Percentiles rank a stretch among this genome's conserved stretches.
Evolutionary conservation across 2,888 invertebrate genomes (phyloP).

Genomic region (Amorpha juglandis): DNA sequence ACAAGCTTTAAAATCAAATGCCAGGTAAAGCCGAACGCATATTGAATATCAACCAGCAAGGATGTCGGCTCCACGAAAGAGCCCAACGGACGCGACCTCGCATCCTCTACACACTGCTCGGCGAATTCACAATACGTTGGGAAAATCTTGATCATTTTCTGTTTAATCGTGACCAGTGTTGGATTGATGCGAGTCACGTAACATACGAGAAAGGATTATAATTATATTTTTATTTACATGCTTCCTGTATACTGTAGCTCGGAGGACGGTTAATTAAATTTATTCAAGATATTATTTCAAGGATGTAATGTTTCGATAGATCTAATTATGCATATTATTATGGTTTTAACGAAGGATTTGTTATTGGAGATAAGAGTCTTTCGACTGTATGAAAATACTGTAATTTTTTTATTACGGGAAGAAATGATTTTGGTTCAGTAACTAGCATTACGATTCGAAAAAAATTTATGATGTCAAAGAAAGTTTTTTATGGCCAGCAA

Average conservation of each 20-base stretch:
- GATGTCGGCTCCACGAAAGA: conserved; percentile 71
- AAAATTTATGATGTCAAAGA: no score
- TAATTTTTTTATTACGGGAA: no score
- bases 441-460: no score
- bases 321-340: no score
- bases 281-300: neutral
- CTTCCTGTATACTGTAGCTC: conserved; percentile 14
- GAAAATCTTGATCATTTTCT: conserved; percentile 46
- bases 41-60: conserved; percentile 41
- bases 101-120: conserved; percentile 46
- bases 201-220: conserved; percentile 46
- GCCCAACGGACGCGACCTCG: conserved; percentile 44
- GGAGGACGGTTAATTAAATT: neutral
- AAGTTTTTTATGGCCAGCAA: no score
- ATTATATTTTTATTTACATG: conserved; percentile 17
- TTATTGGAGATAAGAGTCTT: no score
- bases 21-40: conserved; percentile 15
- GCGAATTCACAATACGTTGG: conserved; percentile 43
- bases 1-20: conserved; percentile 23
- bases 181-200: conserved; percentile 53
- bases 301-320: no score
- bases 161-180: conserved; percentile 64
- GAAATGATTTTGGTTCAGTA: no score
- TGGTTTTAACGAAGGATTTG: no score
- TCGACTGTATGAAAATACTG: no score